phyloP scores from a whole-genome alignment of 1,140 invertebrate species.

The Drosophila erecta region DNA sequence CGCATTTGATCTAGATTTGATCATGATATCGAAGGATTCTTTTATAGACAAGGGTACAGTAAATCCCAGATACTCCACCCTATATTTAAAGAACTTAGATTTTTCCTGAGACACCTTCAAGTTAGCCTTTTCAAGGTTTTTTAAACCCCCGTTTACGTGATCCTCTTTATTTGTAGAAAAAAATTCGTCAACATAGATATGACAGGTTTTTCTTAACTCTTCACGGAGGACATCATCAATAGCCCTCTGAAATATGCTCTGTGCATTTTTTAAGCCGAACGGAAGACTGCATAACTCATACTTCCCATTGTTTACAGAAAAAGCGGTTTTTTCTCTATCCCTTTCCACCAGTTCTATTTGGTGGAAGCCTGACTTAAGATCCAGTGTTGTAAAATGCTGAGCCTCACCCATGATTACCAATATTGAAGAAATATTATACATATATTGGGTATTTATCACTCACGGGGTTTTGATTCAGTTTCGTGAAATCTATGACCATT shows the following conservation, averaged over 20 bases:
- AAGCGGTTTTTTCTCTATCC: background rate
- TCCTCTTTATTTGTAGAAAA: background rate
- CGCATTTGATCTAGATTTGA: too few relatives aligned
- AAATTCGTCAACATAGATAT: constrained; percentile 15
- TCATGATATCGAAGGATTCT: too few relatives aligned
- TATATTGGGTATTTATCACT: too few relatives aligned
- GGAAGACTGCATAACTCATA: too few relatives aligned
- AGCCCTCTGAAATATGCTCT: constrained; percentile 21
- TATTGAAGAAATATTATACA: too few relatives aligned
- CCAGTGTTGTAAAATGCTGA: too few relatives aligned
- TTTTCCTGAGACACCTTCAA: constrained; percentile 15
- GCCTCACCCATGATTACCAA: too few relatives aligned
- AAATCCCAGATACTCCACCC: background rate
- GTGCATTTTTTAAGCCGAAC: constrained; percentile 5
- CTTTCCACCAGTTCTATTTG: background rate
- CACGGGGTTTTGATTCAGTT: too few relatives aligned
- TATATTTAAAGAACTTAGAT: background rate
- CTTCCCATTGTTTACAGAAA: background rate
- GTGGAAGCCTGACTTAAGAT: too few relatives aligned
- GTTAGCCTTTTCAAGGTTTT: background rate
- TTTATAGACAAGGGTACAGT: too few relatives aligned
- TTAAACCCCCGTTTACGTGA: background rate
- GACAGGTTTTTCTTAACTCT: background rate
- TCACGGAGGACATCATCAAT: constrained; percentile 9
- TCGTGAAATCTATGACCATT: too few relatives aligned